phyloP scores from a whole-genome alignment of 2,797 vertebrate genomes.

The Pelobates cultripes region DNA sequence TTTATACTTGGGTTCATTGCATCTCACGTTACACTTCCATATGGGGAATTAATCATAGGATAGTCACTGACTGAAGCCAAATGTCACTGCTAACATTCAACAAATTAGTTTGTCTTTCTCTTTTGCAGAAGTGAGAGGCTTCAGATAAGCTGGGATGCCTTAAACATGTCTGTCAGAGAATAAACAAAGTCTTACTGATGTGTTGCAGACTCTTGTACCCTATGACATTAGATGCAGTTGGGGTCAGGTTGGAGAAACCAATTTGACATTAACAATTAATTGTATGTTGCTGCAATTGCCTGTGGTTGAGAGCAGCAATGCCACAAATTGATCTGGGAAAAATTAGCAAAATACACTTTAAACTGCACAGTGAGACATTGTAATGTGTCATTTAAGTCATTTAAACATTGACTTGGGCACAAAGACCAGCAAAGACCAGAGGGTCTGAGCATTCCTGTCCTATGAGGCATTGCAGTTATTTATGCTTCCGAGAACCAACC shows the following conservation, averaged over 20 bases:
- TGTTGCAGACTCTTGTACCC: constrained; percentile 31
- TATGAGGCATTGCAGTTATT: too few relatives aligned
- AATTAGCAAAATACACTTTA: neutral
- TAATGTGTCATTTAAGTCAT: too few relatives aligned
- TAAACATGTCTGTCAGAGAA: constrained; percentile 37
- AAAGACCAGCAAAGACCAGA: too few relatives aligned
- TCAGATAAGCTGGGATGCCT: constrained; percentile 55
- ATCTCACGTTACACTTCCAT: neutral
- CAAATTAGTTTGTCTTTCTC: constrained; percentile 40
- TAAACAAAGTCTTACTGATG: constrained; percentile 52
- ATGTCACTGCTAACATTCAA: constrained; percentile 44
- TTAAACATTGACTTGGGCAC: too few relatives aligned
- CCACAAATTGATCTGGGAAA: neutral
- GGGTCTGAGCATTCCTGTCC: too few relatives aligned
- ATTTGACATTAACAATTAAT: constrained; percentile 5
- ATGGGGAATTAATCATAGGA: constrained; percentile 32
- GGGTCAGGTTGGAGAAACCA: constrained; percentile 38
- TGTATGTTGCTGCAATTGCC: neutral
- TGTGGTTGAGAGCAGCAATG: neutral
- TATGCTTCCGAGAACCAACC: too few relatives aligned
- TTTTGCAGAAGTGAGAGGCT: constrained; percentile 49
- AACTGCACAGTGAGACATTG: neutral
- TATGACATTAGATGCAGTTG: constrained; percentile 17
- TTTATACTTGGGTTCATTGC: constrained; percentile 50
- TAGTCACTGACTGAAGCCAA: constrained; percentile 47